Percentiles rank a stretch among this genome's conserved stretches.
These are phyloP conservation scores for Amblyraja radiata DNA, from an alignment of 2,797 vertebrate genomes.

Conservation along the genomic window DNA sequence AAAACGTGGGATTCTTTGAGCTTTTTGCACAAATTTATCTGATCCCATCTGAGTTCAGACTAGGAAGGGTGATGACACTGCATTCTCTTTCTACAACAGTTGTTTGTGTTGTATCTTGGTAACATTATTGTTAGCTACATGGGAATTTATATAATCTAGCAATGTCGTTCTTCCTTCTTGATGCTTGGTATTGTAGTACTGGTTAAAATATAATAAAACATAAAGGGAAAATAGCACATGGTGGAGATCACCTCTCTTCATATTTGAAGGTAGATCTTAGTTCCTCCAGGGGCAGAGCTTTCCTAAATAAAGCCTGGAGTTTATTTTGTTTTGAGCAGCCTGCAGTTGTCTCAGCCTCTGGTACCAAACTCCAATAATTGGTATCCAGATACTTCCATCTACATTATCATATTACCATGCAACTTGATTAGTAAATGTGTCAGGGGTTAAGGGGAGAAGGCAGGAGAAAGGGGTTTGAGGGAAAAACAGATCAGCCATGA, in stretches of 20 bases:
- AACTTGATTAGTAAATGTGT: too few relatives aligned
- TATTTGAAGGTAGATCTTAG: neutral
- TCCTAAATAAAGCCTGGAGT: neutral
- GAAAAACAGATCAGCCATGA: too few relatives aligned
- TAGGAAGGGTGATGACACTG: neutral
- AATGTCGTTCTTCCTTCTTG: neutral
- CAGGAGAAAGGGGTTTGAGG: too few relatives aligned
- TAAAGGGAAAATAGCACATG: neutral
- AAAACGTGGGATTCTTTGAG: neutral
- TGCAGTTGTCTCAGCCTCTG: neutral
- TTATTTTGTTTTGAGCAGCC: neutral
- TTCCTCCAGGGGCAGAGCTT: neutral
- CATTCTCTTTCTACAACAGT: neutral
- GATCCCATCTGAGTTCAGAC: neutral
- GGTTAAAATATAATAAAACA: neutral
- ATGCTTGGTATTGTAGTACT: neutral
- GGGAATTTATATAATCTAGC: neutral
- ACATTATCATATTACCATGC: neutral
- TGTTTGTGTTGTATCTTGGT: neutral
- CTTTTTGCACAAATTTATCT: neutral
- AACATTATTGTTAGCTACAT: neutral
- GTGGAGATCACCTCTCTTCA: neutral
- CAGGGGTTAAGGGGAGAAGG: too few relatives aligned
- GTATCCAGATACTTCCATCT: neutral
- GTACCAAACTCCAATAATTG: neutral